Evolutionary conservation across 2,113 vertebrate species (phyloP), one percentile per base, ranked within the genome.

Genomic region (Actinemys pallida): DNA sequence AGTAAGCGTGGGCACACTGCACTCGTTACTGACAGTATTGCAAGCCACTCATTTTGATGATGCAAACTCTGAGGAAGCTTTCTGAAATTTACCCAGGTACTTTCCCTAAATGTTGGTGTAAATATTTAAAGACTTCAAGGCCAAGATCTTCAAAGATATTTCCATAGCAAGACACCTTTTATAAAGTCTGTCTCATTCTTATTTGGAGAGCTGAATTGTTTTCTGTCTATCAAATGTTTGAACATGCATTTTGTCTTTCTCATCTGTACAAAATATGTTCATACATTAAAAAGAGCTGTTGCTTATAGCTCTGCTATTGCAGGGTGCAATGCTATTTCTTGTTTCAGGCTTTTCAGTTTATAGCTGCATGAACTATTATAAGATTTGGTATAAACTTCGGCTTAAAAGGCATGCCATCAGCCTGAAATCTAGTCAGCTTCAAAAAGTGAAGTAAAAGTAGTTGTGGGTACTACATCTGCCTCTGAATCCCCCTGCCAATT

Each of bases 1-100:
- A 83, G 5, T 87, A 65, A 72, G 53, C 1, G 0, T 22, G 88
- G 29, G 14, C 87, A 84, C 89, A 85, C 87, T 88, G 75, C 62
- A 42, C 79, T 92, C 65, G 27, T 92, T 96, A 91, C 89, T 90
- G 27, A 42, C 89, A 57, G 16, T 80, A 90, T 90, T 95, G 53
- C 90, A 93, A 96, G 95, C 86, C 83, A 81, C 79, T 90, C 89
- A 81, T 88, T 80, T 95, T 91, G 65, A 42, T 89, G n/a, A 19
- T 52, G 57, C 95, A 88, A 94, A 75, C 53, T 85, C 65, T 52
- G 88, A 94, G 84, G 86, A 96, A 90, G 57, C 81, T 91, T 92
- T 87, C 69, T 93, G 93, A 92, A 92, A 89, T 94, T 92, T 69
- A 92, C 83, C 86, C 92, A 87, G 0, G 0, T 94, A 65, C 2